Conservation (phyloP, 2,888 invertebrate species). For the Rhaphigaster nebulosa region DNA sequence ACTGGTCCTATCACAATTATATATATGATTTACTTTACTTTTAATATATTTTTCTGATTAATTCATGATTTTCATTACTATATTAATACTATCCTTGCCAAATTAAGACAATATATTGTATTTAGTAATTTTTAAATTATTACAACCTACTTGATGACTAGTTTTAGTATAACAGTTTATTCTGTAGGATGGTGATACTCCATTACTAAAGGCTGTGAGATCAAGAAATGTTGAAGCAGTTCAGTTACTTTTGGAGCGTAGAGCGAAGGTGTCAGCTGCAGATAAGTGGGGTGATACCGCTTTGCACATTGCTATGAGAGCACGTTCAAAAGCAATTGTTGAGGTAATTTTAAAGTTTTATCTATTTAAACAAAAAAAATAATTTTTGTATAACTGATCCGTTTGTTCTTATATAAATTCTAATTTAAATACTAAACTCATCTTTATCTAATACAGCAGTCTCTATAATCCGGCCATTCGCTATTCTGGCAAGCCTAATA, state of each 20-base stretch:
- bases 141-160: neutral
- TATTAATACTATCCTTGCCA: too few relatives aligned
- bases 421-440: neutral
- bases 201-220: conserved; percentile 90
- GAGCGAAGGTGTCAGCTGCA: conserved; percentile 92
- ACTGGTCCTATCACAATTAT: too few relatives aligned
- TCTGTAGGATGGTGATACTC: conserved; percentile 89
- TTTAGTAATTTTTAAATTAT: neutral
- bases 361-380: neutral
- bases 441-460: too few relatives aligned
- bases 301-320: conserved; percentile 95
- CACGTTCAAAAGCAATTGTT: conserved; percentile 69
- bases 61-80: too few relatives aligned
- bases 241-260: conserved; percentile 89
- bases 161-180: neutral
- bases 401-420: neutral
- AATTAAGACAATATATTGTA: neutral
- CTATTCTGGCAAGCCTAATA: too few relatives aligned
- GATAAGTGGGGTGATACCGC: conserved; percentile 95
- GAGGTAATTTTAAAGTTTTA: conserved; percentile 50
- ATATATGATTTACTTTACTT: too few relatives aligned
- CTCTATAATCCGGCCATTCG: too few relatives aligned
- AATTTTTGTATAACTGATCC: neutral
- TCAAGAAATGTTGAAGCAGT: conserved; percentile 93
- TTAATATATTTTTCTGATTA: too few relatives aligned